phyloP scores from a whole-genome alignment of 2,797 vertebrate genomes.

The Aphelocoma californica region DNA sequence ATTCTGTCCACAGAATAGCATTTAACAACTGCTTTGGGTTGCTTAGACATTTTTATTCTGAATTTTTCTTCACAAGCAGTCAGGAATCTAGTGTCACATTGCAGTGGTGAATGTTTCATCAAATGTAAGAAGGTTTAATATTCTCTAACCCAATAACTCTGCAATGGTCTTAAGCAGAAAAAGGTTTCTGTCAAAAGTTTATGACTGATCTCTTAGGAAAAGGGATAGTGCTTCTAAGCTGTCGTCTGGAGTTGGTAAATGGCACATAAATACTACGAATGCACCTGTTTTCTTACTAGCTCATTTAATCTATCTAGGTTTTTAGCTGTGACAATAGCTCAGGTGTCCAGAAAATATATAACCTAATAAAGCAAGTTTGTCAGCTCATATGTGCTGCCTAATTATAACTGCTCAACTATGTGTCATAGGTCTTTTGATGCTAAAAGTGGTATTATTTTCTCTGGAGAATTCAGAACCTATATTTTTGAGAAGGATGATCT shows the following conservation, averaged over 20 bases:
- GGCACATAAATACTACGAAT: neutral
- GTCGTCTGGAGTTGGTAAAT: neutral
- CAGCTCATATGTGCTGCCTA: neutral
- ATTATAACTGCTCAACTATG: neutral
- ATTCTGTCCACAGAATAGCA: neutral
- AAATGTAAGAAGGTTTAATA: constrained; percentile 17
- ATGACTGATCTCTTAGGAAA: neutral
- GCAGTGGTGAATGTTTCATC: constrained; percentile 13
- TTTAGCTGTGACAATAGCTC: neutral
- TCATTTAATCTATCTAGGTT: neutral
- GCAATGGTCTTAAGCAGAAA: neutral
- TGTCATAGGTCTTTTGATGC: neutral
- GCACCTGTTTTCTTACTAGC: neutral
- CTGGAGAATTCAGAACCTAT: neutral
- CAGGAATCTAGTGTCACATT: neutral
- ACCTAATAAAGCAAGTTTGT: neutral
- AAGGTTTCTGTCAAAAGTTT: neutral
- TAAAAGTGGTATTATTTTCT: neutral
- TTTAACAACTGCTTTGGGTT: neutral
- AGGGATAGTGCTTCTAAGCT: neutral
- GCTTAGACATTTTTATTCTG: neutral
- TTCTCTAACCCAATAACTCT: neutral
- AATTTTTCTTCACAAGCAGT: constrained; percentile 7
- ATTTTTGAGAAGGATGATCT: neutral
- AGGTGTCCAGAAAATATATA: constrained; percentile 12